Evolutionary conservation across 2,113 vertebrate genomes (phyloP).

Genomic region (Mionectes macconnelli): DNA sequence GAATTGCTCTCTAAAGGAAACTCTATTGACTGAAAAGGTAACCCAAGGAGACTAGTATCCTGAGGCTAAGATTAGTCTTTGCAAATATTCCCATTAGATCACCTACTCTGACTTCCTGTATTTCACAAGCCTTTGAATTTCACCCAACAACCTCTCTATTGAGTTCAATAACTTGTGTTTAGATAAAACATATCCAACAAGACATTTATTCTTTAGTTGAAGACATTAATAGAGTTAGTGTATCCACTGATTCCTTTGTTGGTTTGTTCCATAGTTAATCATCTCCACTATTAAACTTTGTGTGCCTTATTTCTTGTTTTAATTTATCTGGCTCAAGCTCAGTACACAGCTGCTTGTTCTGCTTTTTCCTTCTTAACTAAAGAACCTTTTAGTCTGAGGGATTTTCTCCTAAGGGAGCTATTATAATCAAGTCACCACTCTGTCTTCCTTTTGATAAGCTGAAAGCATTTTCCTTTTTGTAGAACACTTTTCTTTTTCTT

Average conservation of each 20-base stretch:
- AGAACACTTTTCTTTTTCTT: not conserved
- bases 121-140: slow-evolving; percentile 62
- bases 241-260: slow-evolving; percentile 26
- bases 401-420: slow-evolving; percentile 52
- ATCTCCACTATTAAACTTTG: slow-evolving; percentile 30
- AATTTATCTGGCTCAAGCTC: slow-evolving; percentile 6
- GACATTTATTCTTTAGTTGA: slow-evolving; percentile 29
- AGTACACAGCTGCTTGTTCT: slow-evolving; percentile 27
- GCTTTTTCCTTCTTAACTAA: slow-evolving; percentile 14
- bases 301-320: slow-evolving; percentile 40
- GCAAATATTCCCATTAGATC: slow-evolving; percentile 62
- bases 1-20: slow-evolving; percentile 30
- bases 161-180: slow-evolving; percentile 51
- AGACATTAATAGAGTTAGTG: slow-evolving; percentile 36
- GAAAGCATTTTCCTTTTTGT: slow-evolving; percentile 8
- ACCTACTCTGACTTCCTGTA: slow-evolving; percentile 47
- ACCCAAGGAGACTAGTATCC: slow-evolving; percentile 55
- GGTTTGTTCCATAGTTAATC: slow-evolving; percentile 41
- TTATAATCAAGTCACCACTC: slow-evolving; percentile 2
- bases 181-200: slow-evolving; percentile 45
- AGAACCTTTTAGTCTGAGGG: slow-evolving; percentile 16
- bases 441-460: slow-evolving; percentile 24
- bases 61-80: slow-evolving; percentile 62
- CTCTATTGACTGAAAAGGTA: slow-evolving; percentile 54
- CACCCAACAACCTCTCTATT: slow-evolving; percentile 15